Evolutionary conservation across 1,140 invertebrate species (phyloP), one percentile per base, ranked within the genome.

Genomic region (Cyphomyrmex costatus): DNA sequence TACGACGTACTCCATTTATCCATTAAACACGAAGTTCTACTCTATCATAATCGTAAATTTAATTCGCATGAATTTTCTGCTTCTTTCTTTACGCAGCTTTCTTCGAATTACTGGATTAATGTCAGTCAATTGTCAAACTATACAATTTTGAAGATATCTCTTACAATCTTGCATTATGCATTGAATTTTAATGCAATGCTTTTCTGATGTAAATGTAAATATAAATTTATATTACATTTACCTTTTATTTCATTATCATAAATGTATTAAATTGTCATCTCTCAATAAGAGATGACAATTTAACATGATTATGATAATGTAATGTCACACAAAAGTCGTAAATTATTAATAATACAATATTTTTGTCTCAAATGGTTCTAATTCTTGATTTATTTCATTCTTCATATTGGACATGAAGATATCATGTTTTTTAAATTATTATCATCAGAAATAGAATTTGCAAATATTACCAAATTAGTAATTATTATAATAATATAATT

Each of bases 261-360:
- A 70, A 36, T 14, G 49, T 30, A 21, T 24, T 68, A 80, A 80
- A 80, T 70, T 80, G 46, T 80, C 46, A 70, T 80, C n/a, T 49
- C 12, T 27, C 21, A 21, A 68, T 33, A 21, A 27, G 12, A 49
- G n/a, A 80, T 80, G 46, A 80, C 46, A 56, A 70, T 80, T 80
- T 80, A 68, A 24, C 30, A 30, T 21, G n/a, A 24, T 70, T 42
- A 19, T n/a, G 46, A 68, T 19, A 61, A 33, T 16, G 58, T 14
- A 73, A 16, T 10, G 24, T 42, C 19, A 66, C n/a, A n/a, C n/a
- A n/a, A n/a, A n/a, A 6, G 0, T 46, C 4, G 19, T 80, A 21
- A 80, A 80, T 66, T 63, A 78, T 27, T 66, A 79, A 79, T 66
- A 21, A n/a, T n/a, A n/a, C n/a, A 79, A 68, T 27, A 21, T 53